Base-by-base conservation (phyloP, 2,797 vertebrate genomes). In the Periophthalmus magnuspinnatus region DNA sequence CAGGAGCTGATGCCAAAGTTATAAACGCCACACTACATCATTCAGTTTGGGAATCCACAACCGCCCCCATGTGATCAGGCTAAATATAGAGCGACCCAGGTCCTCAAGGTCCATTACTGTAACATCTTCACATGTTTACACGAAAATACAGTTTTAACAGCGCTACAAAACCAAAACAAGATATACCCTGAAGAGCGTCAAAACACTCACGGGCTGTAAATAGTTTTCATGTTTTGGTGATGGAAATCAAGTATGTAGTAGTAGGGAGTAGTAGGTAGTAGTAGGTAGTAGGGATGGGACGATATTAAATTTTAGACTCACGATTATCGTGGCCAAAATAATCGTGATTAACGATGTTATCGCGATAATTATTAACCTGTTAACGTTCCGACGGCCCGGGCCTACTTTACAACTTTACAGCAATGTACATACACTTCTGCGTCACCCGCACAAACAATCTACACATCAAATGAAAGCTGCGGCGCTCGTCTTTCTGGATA, bases 21-120 rank as follows among this genome's bases (percentile, higher is more conserved):
- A 76, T 63, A 83, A 86, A 85, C 76, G 57, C 59, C 73, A 63
- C 67, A 75, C 64, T 71, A 71, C 67, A 77, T 82, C 69, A 82
- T 78, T 83, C 71, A 71, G 55, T 82, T 55, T 56, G 75, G 67
- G 76, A 79, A 82, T 82, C 75, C 71, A 80, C 71, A 69, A 73
- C 66, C 69, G 74, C 65, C 67, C 22, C 16, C 79, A 78, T 78
- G 84, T 85, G 86, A 86, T 71, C 41, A 8, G 5, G 56, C 75
- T 85, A 80, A 84, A 81, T 75, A 78, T 77, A 83, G 72, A 62
- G 6, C 63, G 58, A 45, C 19, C 47, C 45, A 36, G 9, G 45
- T 74, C 61, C 59, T 65, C 50, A 17, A 34, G 21, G 50, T n/a
- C 19, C 50, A 55, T 73, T 72, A 55, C 47, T 68, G 63, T 16